phyloP scores from a whole-genome alignment of 2,888 invertebrate species.

The Limnephilus rhombicus region DNA sequence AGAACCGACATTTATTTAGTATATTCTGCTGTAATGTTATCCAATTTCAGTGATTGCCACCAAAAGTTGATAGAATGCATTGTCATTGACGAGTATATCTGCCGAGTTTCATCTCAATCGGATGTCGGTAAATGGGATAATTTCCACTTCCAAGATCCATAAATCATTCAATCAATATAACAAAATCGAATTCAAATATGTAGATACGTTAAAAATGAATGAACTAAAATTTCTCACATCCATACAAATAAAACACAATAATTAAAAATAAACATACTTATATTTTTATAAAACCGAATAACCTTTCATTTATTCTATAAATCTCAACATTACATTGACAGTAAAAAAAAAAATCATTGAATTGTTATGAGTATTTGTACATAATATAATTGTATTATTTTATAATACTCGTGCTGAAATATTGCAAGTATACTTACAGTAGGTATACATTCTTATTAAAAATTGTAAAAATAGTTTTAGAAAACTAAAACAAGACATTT shows the following conservation, averaged over 20 bases:
- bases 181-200: too few species aligned
- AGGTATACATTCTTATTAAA: neutral
- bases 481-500: neutral
- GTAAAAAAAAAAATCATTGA: neutral
- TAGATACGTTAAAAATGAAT: too few species aligned
- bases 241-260: neutral
- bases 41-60: too few species aligned
- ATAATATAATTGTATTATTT: neutral
- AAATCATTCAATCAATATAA: too few species aligned
- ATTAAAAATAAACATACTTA: neutral
- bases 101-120: too few species aligned
- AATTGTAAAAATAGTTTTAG: neutral
- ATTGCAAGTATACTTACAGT: neutral
- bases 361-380: too few species aligned
- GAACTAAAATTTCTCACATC: neutral
- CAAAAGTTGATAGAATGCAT: too few species aligned
- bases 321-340: neutral
- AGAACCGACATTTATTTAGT: too few species aligned
- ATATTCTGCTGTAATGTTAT: too few species aligned
- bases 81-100: too few species aligned
- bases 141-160: too few species aligned
- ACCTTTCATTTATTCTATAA: neutral
- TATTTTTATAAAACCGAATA: neutral
- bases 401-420: neutral
- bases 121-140: too few species aligned